These are phyloP conservation scores for Myotis vivesi DNA, from an alignment of 2,797 vertebrate genomes.

Conservation along the genomic window DNA sequence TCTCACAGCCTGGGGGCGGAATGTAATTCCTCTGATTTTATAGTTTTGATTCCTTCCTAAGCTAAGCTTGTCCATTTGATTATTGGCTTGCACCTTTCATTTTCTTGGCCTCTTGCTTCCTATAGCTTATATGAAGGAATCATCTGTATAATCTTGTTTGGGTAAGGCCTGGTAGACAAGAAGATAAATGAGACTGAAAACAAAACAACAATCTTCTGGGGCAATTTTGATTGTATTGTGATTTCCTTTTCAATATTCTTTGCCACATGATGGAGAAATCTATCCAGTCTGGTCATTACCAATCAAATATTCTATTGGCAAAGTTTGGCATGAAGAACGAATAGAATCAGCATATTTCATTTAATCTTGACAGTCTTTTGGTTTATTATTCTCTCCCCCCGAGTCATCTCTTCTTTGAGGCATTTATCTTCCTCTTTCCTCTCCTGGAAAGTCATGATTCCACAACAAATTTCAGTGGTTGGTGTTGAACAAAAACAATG, in stretches of 20 bases:
- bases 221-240: background rate
- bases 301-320: slow-evolving; percentile 36
- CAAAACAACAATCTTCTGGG: background rate
- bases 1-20: background rate
- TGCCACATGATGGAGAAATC: background rate
- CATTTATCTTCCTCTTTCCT: background rate
- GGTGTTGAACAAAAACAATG: slow-evolving; percentile 1
- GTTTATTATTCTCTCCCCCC: background rate
- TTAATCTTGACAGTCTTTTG: background rate
- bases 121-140: background rate
- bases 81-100: background rate
- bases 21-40: background rate
- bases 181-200: background rate
- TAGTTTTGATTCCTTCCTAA: background rate
- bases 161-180: background rate
- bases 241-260: slow-evolving; percentile 14
- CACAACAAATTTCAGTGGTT: background rate
- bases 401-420: slow-evolving; percentile 31
- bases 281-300: background rate
- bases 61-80: background rate
- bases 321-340: background rate
- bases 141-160: background rate
- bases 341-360: background rate
- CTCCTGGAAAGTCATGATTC: background rate
- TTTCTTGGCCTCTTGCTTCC: slow-evolving; percentile 9